Evolutionary conservation across 1,140 invertebrate species (phyloP).

Genomic region (Euwallacea similis): DNA sequence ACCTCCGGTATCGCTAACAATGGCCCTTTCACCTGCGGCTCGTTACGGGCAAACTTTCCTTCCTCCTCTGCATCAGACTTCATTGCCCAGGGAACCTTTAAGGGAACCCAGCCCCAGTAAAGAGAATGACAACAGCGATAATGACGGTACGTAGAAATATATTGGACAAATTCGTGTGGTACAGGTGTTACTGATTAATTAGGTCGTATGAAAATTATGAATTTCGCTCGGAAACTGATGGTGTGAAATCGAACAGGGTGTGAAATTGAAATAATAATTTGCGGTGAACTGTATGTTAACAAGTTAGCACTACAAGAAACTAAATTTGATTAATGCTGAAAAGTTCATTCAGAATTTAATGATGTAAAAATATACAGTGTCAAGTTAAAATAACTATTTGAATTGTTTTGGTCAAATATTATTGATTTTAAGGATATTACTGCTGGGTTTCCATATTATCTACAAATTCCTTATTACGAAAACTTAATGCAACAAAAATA

Average conservation of each 20-base stretch:
- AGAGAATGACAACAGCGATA: conserved; percentile 59
- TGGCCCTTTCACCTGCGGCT: conserved; percentile 60
- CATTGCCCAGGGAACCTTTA: conserved; percentile 51
- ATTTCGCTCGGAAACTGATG: neutral
- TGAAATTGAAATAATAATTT: neutral
- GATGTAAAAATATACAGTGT: too few species aligned
- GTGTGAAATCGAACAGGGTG: neutral
- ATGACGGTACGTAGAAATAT: conserved; percentile 49
- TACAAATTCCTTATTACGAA: too few species aligned
- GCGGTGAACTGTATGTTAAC: too few species aligned
- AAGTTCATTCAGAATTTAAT: too few species aligned
- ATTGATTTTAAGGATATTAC: too few species aligned
- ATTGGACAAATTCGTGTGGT: neutral
- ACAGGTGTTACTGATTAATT: neutral
- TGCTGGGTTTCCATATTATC: too few species aligned
- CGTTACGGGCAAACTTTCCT: conserved; percentile 56
- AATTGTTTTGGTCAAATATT: too few species aligned
- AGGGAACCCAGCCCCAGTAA: conserved; percentile 56
- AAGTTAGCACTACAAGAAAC: too few species aligned
- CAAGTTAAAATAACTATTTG: too few species aligned
- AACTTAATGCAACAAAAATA: too few species aligned
- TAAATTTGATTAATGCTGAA: too few species aligned
- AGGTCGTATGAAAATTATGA: neutral
- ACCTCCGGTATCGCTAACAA: conserved; percentile 61
- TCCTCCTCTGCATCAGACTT: conserved; percentile 55